A percentile compares a stretch with the other conserved stretches of the same genome.
These are phyloP conservation scores for Phthorimaea operculella DNA, from an alignment of 1,140 invertebrate species.

Conservation along the genomic window DNA sequence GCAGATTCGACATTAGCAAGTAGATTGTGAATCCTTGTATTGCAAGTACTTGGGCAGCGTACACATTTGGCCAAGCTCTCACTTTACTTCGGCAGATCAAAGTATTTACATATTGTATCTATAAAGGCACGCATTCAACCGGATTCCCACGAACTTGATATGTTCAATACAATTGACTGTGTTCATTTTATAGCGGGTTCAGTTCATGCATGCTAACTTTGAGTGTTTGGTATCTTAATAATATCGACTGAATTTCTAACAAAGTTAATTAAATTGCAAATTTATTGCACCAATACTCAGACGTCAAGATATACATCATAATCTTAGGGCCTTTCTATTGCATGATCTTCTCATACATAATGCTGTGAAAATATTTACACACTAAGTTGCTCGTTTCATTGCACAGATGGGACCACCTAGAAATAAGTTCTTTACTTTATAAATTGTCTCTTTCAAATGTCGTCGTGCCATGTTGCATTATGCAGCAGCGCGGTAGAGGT, in stretches of 20 bases:
- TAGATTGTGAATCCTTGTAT: slow-evolving; percentile 46
- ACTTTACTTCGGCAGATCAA: no score
- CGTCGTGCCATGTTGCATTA: no score
- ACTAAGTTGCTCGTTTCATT: no score
- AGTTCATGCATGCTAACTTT: not conserved
- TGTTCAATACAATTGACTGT: not conserved
- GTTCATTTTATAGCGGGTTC: not conserved
- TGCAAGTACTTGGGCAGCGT: no score
- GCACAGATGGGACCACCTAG: no score
- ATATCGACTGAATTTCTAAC: slow-evolving; percentile 16
- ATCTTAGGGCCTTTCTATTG: slow-evolving; percentile 1
- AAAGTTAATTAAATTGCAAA: slow-evolving; percentile 22
- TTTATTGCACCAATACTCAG: slow-evolving; percentile 15
- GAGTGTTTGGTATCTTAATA: slow-evolving; percentile 19
- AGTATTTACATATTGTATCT: slow-evolving; percentile 9
- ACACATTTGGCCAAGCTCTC: no score
- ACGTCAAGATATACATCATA: not conserved
- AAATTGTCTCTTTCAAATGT: no score
- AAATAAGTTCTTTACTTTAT: no score
- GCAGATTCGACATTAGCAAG: slow-evolving; percentile 18
- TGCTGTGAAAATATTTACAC: no score
- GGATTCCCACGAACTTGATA: not conserved
- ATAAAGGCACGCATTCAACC: not conserved
- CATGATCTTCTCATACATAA: not conserved
- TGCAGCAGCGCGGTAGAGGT: no score